A percentile compares a stretch with the other conserved stretches of the same genome.
Evolutionary conservation across 2,113 vertebrate genomes (phyloP).

Genomic region (Hystrix cristata): DNA sequence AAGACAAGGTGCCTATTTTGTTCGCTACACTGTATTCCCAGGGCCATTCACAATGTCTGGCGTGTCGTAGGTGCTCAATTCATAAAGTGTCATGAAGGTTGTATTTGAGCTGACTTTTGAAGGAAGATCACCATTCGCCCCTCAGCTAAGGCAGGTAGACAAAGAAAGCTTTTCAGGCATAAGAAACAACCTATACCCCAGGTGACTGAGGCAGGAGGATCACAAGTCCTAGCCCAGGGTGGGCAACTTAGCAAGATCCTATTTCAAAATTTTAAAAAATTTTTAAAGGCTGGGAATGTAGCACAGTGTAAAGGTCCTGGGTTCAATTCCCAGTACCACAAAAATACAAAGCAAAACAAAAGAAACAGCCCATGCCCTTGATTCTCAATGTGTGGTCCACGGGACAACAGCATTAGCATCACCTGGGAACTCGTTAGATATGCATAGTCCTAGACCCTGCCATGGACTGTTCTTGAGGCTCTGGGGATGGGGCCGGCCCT

Average conservation of each 20-base stretch:
- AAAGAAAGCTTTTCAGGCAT: background rate
- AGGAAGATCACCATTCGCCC: background rate
- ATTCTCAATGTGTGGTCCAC: background rate
- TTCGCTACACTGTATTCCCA: background rate
- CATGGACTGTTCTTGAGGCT: background rate
- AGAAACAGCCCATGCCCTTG: background rate
- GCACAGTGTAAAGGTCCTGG: background rate
- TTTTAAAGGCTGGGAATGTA: background rate
- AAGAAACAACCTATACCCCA: background rate
- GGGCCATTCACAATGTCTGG: background rate
- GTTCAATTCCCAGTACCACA: background rate
- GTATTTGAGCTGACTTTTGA: background rate
- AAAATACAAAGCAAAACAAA: background rate
- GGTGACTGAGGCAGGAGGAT: background rate
- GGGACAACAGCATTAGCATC: background rate
- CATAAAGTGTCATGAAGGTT: background rate
- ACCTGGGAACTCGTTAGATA: background rate
- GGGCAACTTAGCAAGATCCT: background rate
- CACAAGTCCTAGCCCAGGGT: background rate
- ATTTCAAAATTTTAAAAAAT: background rate
- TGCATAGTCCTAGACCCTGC: background rate
- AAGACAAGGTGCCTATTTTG: background rate
- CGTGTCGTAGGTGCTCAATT: background rate
- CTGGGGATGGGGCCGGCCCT: background rate
- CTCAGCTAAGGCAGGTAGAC: background rate